Evolutionary conservation across 2,113 vertebrate species (phyloP), one percentile per base, ranked within the genome.

Genomic region (Uropsilus gracilis): DNA sequence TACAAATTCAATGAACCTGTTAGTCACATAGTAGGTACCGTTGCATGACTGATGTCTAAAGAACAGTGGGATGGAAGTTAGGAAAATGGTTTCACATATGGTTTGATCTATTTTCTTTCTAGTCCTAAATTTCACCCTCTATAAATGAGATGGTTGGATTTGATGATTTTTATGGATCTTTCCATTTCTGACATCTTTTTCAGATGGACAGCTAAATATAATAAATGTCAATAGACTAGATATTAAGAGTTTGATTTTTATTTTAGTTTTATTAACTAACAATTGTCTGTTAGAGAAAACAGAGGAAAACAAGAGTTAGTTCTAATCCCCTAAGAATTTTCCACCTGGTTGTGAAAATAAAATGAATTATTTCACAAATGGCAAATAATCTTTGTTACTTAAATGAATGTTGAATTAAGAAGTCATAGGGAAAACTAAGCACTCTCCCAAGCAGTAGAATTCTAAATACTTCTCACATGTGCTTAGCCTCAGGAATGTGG

Each of bases 201-300:
- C 28, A 91, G 39, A 82, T 94, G 2, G 34, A 13, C 4, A 69
- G 20, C 53, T 68, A 93, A 83, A 66, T 89, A 69, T 44, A 89
- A 13, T 48, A 91, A 88, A 89, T 50, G 28, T 57, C 78, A 89
- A 76, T 32, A 80, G n/a, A 88, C 71, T 7, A 86, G 17, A 80
- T 73, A 87, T 22, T 46, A 16, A 2, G 18, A 93, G 5, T 37
- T 85, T 85, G 57, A 93, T 80, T 85, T 14, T 68, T 55, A 90
- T 39, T 71, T 91, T 76, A 88, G 13, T 57, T 93, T 9, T 81
- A 37, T 80, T 84, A 88, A 76, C 6, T 12, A 80, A 86, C 1
- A 30, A 83, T 8, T 44, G 3, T 77, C 32, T 73, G 39, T 53
- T 24, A 89, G 16, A 14, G 2, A 8, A 8, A 34, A 88, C 2